These are phyloP conservation scores for Crocidura indochinensis DNA, from an alignment of 2,797 vertebrate species.

Conservation along the genomic window DNA sequence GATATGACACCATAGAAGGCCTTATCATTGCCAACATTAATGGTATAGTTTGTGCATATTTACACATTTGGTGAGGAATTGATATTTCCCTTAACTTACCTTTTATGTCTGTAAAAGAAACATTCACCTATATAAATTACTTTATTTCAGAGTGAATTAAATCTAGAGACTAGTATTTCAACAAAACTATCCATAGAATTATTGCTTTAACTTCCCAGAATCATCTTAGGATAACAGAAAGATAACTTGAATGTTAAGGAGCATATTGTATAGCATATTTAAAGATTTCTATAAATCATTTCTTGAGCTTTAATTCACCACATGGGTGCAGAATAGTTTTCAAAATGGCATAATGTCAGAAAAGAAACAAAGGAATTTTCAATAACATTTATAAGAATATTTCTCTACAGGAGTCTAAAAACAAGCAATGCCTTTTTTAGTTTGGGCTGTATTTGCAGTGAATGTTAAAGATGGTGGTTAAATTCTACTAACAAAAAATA, in stretches of 20 bases:
- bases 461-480: background rate
- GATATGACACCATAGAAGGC: background rate
- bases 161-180: background rate
- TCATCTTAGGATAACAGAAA: constrained; percentile 39
- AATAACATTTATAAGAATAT: background rate
- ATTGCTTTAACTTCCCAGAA: constrained; percentile 9
- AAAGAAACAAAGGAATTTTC: background rate
- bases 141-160: constrained; percentile 43
- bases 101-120: constrained; percentile 1
- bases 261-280: constrained; percentile 35
- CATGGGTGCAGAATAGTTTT: constrained; percentile 14
- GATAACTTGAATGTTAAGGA: background rate
- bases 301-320: background rate
- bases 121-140: background rate
- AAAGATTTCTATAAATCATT: constrained; percentile 40
- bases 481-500: background rate
- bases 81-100: constrained; percentile 14
- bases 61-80: background rate
- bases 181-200: background rate
- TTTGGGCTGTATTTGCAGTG: constrained; percentile 37
- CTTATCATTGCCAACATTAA: background rate
- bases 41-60: background rate
- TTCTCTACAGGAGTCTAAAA: background rate
- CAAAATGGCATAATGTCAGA: constrained; percentile 24
- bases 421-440: background rate